Evolutionary conservation across 2,888 invertebrate species (phyloP).

Genomic region (Nemapogon koenigi): DNA sequence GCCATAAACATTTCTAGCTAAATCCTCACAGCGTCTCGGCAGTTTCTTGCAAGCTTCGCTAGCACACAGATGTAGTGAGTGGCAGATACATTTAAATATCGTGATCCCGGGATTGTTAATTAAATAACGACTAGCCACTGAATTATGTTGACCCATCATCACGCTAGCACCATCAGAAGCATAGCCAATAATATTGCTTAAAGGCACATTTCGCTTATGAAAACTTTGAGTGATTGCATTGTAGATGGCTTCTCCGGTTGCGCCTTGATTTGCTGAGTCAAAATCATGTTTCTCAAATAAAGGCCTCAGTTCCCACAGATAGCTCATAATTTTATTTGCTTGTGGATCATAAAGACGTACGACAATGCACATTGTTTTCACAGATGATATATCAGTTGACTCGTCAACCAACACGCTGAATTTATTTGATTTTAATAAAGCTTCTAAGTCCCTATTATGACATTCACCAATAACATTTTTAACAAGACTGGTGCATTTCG

Average conservation of each 20-base stretch:
- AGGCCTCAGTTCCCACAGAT: background rate
- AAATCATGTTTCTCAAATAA: background rate
- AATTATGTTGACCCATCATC: conserved; percentile 23
- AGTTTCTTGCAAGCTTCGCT: conserved; percentile 23
- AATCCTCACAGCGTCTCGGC: conserved; percentile 22
- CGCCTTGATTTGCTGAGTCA: background rate
- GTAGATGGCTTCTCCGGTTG: conserved; percentile 4
- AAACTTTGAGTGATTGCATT: conserved; percentile 7
- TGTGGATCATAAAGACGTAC: background rate
- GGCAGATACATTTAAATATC: conserved; percentile 24
- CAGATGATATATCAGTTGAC: too few species aligned
- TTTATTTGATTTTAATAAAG: too few species aligned
- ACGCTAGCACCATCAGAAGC: conserved; percentile 17
- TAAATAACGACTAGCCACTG: conserved; percentile 20
- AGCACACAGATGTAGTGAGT: conserved; percentile 25
- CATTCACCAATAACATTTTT: too few species aligned
- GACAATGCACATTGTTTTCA: too few species aligned
- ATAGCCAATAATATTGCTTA: conserved; percentile 24
- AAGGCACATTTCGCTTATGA: conserved; percentile 7
- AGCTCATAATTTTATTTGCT: background rate
- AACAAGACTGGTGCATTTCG: too few species aligned
- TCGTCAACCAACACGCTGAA: too few species aligned
- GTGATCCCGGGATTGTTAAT: conserved; percentile 17
- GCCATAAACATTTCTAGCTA: conserved; percentile 22
- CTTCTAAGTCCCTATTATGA: too few species aligned